Percentiles rank a stretch among this genome's conserved stretches.
These are phyloP conservation scores for Tenebrio molitor DNA, from an alignment of 1,140 invertebrate species.

Conservation along the genomic window DNA sequence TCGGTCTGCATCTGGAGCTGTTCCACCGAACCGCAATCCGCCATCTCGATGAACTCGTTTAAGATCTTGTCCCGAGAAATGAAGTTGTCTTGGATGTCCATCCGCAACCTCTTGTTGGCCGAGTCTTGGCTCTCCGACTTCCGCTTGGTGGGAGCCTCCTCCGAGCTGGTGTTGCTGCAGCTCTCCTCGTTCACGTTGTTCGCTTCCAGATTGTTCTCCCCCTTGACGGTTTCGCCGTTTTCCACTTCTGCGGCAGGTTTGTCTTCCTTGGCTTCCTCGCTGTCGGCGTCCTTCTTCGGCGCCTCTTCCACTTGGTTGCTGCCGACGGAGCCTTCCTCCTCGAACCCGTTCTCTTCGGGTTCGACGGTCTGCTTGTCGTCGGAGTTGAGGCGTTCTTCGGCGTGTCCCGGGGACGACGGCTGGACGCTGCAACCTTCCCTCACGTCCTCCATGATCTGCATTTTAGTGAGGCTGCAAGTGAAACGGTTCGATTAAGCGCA, in stretches of 20 bases:
- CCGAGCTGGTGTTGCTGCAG: constrained; percentile 45
- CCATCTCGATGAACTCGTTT: constrained; percentile 72
- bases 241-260: constrained; percentile 35
- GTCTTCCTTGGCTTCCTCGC: constrained; percentile 46
- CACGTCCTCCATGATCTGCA: constrained; percentile 66
- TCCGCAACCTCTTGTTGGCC: constrained; percentile 69
- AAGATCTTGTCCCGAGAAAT: constrained; percentile 71
- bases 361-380: constrained; percentile 34
- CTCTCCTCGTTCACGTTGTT: constrained; percentile 49
- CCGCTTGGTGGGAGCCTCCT: constrained; percentile 54
- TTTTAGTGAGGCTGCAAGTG: constrained; percentile 66
- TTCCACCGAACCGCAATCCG: constrained; percentile 70
- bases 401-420: constrained; percentile 64
- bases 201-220: constrained; percentile 35
- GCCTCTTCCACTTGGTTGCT: constrained; percentile 34
- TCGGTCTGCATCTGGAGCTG: constrained; percentile 73
- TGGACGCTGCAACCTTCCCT: constrained; percentile 62
- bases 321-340: constrained; percentile 38
- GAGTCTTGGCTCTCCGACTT: constrained; percentile 59
- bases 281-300: constrained; percentile 39
- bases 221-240: constrained; percentile 41
- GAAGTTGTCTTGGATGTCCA: constrained; percentile 70
- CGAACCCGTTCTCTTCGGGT: constrained; percentile 29
- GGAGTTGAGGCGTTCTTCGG: constrained; percentile 59
- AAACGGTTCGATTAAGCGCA: neutral